Conservation (phyloP, 2,888 invertebrate species). For the Drosophila conformis region DNA sequence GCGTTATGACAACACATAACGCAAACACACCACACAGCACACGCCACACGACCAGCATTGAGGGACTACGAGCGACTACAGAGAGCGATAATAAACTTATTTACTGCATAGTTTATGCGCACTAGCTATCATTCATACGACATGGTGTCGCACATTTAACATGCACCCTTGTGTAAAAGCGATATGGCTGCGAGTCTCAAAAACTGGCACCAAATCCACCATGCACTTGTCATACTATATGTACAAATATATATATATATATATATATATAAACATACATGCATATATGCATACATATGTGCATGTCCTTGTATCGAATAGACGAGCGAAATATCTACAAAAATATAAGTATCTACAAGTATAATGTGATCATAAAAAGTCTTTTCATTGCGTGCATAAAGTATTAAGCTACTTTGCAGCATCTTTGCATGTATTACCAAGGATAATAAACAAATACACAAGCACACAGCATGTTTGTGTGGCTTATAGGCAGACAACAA, state of each 20-base stretch:
- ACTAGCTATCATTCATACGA: slow-evolving; percentile 77
- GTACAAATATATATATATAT: background rate
- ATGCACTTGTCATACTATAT: slow-evolving; percentile 18
- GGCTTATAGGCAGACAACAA: slow-evolving; percentile 31
- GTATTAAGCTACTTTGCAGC: slow-evolving; percentile 83
- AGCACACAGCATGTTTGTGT: slow-evolving; percentile 8
- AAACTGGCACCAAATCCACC: slow-evolving; percentile 21
- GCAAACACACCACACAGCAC: slow-evolving; percentile 4
- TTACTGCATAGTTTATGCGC: slow-evolving; percentile 82
- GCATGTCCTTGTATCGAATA: slow-evolving; percentile 58
- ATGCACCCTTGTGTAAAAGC: slow-evolving; percentile 74
- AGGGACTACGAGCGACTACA: slow-evolving; percentile 26
- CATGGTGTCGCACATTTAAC: slow-evolving; percentile 71
- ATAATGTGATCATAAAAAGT: slow-evolving; percentile 83
- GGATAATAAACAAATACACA: slow-evolving; percentile 72
- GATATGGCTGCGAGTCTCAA: slow-evolving; percentile 53
- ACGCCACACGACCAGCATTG: slow-evolving; percentile 21
- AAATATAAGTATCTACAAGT: slow-evolving; percentile 78
- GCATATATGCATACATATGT: slow-evolving; percentile 9
- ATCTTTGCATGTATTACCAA: slow-evolving; percentile 79
- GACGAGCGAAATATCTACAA: slow-evolving; percentile 57
- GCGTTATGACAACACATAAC: slow-evolving; percentile 3
- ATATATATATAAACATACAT: background rate
- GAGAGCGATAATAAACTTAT: slow-evolving; percentile 79
- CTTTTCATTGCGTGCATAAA: slow-evolving; percentile 82